Base-by-base conservation (phyloP, 2,888 invertebrate species). In the Nomada lathburiana region DNA sequence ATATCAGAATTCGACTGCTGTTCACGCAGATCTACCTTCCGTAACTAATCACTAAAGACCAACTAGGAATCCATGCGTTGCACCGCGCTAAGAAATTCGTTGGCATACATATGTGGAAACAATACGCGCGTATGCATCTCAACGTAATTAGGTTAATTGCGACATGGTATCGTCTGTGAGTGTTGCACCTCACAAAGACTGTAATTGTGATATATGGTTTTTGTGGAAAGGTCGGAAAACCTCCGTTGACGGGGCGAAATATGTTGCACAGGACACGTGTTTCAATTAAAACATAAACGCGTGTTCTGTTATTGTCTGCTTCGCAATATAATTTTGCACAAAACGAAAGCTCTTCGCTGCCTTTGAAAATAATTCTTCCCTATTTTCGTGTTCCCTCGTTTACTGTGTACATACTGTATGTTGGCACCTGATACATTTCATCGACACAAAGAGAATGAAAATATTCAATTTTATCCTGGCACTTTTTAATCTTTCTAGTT, bases 121-220 rank as follows among this genome's bases (percentile, higher is more conserved):
- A 55, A 63, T 42, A 55, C 59, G 53, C 59, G 36, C 18, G 53
- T 57, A 59, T 53, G 20, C 26, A n/a, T 29, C 53, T 42, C 76
- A 76, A 83, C 81, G 73, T 89, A 90, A 90, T 88, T 90, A 83
- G 89, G 89, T 90, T 89, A 90, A 89, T 86, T 87, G 85, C 87
- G 83, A 89, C 83, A 83, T 75, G 65, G 16, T 52, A 52, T 64
- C 59, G 20, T 73, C 11, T 11, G 71, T 64, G 74, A 67, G 44
- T 57, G 65, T 53, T 23, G 13, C 57, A n/a, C 60, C 20, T 20
- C 44, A 52, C 74, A 60, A 57, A 67, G 69, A 72, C 36, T 65
- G 64, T 82, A 87, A 87, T 86, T 74, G 74, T 82, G 73, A 85
- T 57, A 55, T 53, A 79, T 74, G 82, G 82, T 82, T 84, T 83